Evolutionary conservation across 2,797 vertebrate species (phyloP).

Genomic region (Pachyuromys duprasi): DNA sequence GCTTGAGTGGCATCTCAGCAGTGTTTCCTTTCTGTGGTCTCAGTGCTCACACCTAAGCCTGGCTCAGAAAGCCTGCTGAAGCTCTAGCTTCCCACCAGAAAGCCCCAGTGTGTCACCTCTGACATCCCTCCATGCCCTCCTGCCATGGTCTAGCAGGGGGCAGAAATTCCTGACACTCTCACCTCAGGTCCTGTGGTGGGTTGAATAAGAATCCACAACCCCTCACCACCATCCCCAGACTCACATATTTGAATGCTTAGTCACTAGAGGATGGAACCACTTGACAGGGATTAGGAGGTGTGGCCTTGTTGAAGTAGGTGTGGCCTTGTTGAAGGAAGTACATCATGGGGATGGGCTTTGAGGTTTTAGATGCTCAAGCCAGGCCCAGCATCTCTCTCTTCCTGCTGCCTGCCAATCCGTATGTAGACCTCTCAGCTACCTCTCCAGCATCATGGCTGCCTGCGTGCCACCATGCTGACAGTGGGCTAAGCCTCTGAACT

Average conservation of each 20-base stretch:
- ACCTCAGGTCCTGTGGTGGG: not conserved
- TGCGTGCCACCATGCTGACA: not conserved
- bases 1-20: not conserved
- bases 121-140: fast-evolving
- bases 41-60: not conserved
- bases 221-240: not conserved
- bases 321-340: not conserved
- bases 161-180: not conserved
- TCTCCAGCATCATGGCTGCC: not conserved
- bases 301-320: not conserved
- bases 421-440: not conserved
- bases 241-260: not conserved
- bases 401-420: not conserved
- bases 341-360: not conserved
- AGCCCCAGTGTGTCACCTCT: not conserved
- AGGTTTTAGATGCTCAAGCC: not conserved
- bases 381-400: not conserved
- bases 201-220: not conserved
- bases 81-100: not conserved
- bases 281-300: not conserved
- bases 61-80: fast-evolving
- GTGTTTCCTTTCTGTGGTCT: not conserved
- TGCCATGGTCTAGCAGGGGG: not conserved
- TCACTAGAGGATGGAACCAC: not conserved
- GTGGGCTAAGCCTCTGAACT: not conserved